These are phyloP conservation scores for Drosophila nasuta DNA, from an alignment of 1,140 invertebrate species.

Conservation along the genomic window DNA sequence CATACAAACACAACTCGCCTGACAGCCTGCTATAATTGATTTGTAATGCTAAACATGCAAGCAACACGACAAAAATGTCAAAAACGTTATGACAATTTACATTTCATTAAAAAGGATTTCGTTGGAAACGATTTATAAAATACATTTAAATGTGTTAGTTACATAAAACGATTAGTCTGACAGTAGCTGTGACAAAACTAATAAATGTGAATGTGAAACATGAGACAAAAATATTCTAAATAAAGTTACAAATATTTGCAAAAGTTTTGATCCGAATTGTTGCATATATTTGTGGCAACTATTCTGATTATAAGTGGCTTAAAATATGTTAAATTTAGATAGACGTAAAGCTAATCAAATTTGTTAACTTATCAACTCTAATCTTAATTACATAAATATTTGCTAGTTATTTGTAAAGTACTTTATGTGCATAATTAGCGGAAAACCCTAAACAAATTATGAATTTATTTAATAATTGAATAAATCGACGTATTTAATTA, in stretches of 20 bases:
- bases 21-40: conserved; percentile 69
- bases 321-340: too few relatives aligned
- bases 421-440: too few relatives aligned
- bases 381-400: too few relatives aligned
- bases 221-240: neutral
- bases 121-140: neutral
- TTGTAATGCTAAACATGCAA: conserved; percentile 75
- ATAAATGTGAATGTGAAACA: neutral
- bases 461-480: too few relatives aligned
- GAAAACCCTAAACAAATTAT: too few relatives aligned
- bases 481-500: too few relatives aligned
- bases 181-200: neutral
- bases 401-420: too few relatives aligned
- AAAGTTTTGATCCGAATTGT: neutral
- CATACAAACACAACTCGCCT: conserved; percentile 29
- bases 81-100: conserved; percentile 27
- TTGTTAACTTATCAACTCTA: too few relatives aligned
- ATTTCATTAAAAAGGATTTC: conserved; percentile 1
- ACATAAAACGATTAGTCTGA: neutral
- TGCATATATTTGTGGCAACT: too few relatives aligned
- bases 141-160: neutral
- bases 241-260: neutral
- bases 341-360: too few relatives aligned
- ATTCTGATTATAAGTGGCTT: too few relatives aligned
- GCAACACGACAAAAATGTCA: conserved; percentile 47